These are phyloP conservation scores for Corynorhinus townsendii DNA, from an alignment of 2,113 vertebrate genomes.

Conservation along the genomic window DNA sequence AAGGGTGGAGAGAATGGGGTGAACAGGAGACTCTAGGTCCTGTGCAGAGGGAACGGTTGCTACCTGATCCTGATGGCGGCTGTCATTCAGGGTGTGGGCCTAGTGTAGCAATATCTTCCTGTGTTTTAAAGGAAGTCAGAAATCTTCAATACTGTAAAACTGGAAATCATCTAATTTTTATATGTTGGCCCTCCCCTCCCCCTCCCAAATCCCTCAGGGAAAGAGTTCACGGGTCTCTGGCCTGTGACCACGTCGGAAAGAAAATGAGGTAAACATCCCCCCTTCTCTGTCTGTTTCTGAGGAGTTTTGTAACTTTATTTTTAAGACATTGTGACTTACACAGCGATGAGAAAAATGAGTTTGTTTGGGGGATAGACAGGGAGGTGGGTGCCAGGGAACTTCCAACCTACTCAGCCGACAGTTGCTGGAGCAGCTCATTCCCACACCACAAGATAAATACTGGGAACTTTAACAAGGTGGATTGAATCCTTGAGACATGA, in stretches of 20 bases:
- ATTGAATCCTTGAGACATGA: neutral
- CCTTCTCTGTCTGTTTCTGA: neutral
- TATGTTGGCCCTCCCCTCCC: accelerated
- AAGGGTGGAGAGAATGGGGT: neutral
- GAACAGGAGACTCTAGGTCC: neutral
- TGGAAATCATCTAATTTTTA: neutral
- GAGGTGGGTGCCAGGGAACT: neutral
- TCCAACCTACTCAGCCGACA: neutral
- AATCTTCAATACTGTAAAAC: neutral
- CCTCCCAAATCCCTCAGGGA: neutral
- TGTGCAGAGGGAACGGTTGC: neutral
- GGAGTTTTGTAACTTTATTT: neutral
- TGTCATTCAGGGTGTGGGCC: neutral
- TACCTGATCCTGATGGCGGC: neutral
- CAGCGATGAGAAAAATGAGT: neutral
- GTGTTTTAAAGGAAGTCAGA: neutral
- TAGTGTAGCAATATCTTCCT: neutral
- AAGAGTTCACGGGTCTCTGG: neutral
- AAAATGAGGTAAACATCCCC: neutral
- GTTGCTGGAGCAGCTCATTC: neutral
- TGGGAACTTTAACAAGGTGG: neutral
- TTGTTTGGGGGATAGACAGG: neutral
- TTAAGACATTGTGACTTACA: neutral
- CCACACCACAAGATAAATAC: neutral
- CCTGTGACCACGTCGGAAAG: neutral